phyloP scores from a whole-genome alignment of 1,140 invertebrate genomes.

The Argopecten irradians region DNA sequence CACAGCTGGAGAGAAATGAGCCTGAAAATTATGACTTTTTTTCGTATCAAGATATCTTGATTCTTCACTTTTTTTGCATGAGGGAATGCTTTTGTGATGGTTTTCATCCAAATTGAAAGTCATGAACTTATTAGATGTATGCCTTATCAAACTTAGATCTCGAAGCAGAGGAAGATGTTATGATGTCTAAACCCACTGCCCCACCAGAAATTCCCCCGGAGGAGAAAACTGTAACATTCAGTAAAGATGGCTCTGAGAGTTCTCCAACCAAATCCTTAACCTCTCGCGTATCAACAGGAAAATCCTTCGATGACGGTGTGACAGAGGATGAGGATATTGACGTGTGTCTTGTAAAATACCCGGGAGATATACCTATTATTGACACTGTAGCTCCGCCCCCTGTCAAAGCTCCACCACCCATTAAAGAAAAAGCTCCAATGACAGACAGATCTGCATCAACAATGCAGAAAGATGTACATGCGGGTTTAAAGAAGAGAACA shows the following conservation, averaged over 20 bases:
- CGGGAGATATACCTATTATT: conserved; percentile 64
- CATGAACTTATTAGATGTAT: too few relatives aligned
- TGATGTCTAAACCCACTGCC: background rate
- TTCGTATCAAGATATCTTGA: too few relatives aligned
- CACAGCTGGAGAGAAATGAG: too few relatives aligned
- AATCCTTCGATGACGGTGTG: background rate
- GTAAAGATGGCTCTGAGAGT: background rate
- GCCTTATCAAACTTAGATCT: background rate
- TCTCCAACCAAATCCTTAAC: conserved; percentile 12
- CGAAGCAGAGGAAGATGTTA: background rate
- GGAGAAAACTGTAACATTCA: conserved; percentile 44
- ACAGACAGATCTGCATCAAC: conserved; percentile 26
- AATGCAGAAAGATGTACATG: background rate
- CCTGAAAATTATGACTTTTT: too few relatives aligned
- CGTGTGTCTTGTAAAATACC: conserved; percentile 50
- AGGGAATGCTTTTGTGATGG: too few relatives aligned
- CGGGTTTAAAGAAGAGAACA: conserved; percentile 62
- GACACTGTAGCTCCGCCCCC: conserved; percentile 49
- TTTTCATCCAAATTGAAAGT: too few relatives aligned
- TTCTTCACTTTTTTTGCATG: too few relatives aligned
- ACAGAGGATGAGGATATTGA: conserved; percentile 47
- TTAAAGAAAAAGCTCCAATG: conserved; percentile 26
- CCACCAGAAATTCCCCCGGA: background rate
- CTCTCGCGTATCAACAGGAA: background rate
- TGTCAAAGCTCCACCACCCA: conserved; percentile 24